Evolutionary conservation across 2,113 vertebrate species (phyloP), one percentile per base, ranked within the genome.

Genomic region (Chaetorhynchus papuensis): DNA sequence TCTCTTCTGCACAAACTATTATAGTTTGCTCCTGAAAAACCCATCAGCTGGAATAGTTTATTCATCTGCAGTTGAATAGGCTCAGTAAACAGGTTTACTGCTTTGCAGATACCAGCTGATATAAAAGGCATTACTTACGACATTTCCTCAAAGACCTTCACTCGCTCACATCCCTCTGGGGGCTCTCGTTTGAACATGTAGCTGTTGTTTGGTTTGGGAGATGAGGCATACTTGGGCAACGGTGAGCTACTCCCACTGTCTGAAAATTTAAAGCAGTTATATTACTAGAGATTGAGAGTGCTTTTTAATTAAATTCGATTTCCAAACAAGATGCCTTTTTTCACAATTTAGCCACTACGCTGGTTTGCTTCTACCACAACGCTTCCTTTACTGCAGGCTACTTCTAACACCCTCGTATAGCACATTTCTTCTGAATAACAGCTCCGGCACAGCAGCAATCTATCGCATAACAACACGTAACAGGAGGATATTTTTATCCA

Each of bases 201-300:
- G 98, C 99, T 99, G 99, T 99, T 99, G 99, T 99, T 99, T 87
- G 99, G 99, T 98, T 99, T 99, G 97, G 99, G 99, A 96, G 99
- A 99, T 72, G 99, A 99, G 97, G 99, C 99, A 94, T 99, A 99
- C 98, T 99, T 99, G 96, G 99, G 99, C 79, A 99, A 98, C 96
- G 99, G 99, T 97, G 99, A 99, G 97, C 98, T 99, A 98, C 98
- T 99, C 95, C 99, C 98, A 96, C 98, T 98, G 96, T 99, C 99
- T 99, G 98, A 94, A 98, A 98, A 98, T 96, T 98, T 98, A 98
- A 97, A 98, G 95, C 97, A 96, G 97, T 98, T 98, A 98, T 89
- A 98, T 98, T 98, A 98, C 97, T 98, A 98, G 95, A 97, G 97
- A 97, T 98, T 97, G 97, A 98, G 97, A 96, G 97, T 90, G 96